Conservation (phyloP, 1,140 invertebrate genomes). For the Scaptomyza hsui region DNA sequence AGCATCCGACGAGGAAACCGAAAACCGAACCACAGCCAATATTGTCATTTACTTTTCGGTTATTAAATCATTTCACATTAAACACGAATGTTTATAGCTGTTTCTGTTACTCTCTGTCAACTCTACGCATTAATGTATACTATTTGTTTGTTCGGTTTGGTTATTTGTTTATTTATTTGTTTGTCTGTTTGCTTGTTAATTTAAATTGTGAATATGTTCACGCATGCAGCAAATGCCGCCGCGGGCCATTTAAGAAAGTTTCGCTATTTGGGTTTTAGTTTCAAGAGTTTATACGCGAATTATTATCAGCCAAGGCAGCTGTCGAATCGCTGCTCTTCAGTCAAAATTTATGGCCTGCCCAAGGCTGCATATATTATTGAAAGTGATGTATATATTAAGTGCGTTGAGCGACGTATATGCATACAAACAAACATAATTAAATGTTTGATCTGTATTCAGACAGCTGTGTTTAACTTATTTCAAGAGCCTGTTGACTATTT, state of each 20-base stretch:
- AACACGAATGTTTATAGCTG: background rate
- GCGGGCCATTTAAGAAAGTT: constrained; percentile 46
- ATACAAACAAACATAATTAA: background rate
- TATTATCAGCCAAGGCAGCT: constrained; percentile 29
- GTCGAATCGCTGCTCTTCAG: constrained; percentile 29
- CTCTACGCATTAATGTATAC: too few species aligned
- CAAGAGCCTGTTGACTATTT: too few species aligned
- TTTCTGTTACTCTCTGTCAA: too few species aligned
- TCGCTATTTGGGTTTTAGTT: constrained; percentile 43
- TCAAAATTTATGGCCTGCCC: constrained; percentile 36
- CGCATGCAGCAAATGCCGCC: constrained; percentile 22
- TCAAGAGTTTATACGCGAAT: constrained; percentile 43
- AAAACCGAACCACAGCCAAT: background rate
- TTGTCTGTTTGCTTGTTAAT: constrained; percentile 49
- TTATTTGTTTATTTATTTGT: constrained; percentile 30
- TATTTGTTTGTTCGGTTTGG: constrained; percentile 11
- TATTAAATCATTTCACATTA: background rate
- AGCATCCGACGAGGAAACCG: constrained; percentile 13
- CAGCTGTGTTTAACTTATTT: too few species aligned
- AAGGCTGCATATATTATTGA: constrained; percentile 51
- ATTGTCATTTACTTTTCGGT: background rate
- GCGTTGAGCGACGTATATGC: constrained; percentile 15
- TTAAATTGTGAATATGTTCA: constrained; percentile 45
- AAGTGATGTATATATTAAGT: constrained; percentile 48
- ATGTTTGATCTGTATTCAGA: background rate